phyloP scores from a whole-genome alignment of 2,797 vertebrate species.

The Rousettus madagascariensis region DNA sequence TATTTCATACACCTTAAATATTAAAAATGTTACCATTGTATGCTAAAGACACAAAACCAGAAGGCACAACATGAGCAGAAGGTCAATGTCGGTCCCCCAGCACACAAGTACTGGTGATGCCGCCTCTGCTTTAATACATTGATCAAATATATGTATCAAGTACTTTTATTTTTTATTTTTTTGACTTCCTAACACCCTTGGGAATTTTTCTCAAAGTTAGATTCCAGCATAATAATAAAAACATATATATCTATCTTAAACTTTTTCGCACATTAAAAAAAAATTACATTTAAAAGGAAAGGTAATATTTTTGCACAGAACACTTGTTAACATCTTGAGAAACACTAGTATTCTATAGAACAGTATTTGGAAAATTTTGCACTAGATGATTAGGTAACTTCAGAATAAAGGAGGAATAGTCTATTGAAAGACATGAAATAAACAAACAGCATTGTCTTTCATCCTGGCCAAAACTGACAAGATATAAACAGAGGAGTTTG shows the following conservation, averaged over 20 bases:
- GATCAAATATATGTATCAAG: background rate
- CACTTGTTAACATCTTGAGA: background rate
- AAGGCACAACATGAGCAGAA: background rate
- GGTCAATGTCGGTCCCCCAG: background rate
- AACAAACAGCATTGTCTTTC: background rate
- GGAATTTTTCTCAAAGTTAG: background rate
- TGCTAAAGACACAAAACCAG: background rate
- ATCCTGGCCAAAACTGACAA: background rate
- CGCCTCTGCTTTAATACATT: background rate
- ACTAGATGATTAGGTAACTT: background rate
- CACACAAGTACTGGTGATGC: fast-evolving
- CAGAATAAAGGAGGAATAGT: background rate
- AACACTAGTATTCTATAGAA: background rate
- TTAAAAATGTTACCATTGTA: background rate
- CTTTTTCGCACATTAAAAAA: background rate
- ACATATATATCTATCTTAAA: background rate
- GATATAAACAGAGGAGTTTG: background rate
- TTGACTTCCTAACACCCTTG: background rate
- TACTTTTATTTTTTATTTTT: background rate
- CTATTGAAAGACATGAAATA: background rate
- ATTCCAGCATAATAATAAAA: background rate
- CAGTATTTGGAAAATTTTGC: background rate
- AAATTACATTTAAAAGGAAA: background rate
- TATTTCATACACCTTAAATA: background rate
- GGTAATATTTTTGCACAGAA: background rate